These are phyloP conservation scores for Caenorhabditis briggsae DNA, from an alignment of 1,140 invertebrate genomes.

Conservation along the genomic window DNA sequence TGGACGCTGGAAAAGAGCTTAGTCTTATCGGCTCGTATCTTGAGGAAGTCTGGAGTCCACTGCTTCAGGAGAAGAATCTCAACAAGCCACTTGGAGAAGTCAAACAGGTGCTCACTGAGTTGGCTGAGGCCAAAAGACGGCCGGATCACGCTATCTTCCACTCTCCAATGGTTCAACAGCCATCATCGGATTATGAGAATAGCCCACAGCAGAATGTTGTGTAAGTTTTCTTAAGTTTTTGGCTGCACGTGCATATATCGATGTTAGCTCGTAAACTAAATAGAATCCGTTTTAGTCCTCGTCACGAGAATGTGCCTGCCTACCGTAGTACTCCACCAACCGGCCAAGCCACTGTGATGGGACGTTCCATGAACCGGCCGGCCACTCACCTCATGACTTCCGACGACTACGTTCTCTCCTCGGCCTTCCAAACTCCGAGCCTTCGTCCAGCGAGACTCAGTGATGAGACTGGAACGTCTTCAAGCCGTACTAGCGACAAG, in stretches of 20 bases:
- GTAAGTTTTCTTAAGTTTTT: slow-evolving; percentile 17
- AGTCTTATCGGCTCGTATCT: slow-evolving; percentile 72
- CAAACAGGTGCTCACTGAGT: slow-evolving; percentile 43
- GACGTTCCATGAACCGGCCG: slow-evolving; percentile 49
- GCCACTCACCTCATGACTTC: slow-evolving; percentile 67
- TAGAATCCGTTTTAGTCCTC: slow-evolving; percentile 25
- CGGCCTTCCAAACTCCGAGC: slow-evolving; percentile 53
- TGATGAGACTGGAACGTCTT: slow-evolving; percentile 59
- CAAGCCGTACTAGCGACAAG: slow-evolving; percentile 58
- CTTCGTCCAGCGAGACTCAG: slow-evolving; percentile 28
- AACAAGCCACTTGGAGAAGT: slow-evolving; percentile 62
- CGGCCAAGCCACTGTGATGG: slow-evolving; percentile 60
- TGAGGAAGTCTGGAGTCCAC: slow-evolving; percentile 71
- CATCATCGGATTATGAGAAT: slow-evolving; percentile 74
- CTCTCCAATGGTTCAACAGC: slow-evolving; percentile 54
- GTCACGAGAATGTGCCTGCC: slow-evolving; percentile 62
- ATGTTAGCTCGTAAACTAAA: not conserved
- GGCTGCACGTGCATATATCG: not conserved
- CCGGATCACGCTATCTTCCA: not conserved
- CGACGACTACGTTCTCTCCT: slow-evolving; percentile 70
- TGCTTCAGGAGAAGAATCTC: slow-evolving; percentile 68
- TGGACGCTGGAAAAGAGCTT: slow-evolving; percentile 75
- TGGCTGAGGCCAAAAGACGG: slow-evolving; percentile 55
- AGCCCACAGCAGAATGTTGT: slow-evolving; percentile 64
- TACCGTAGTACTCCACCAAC: slow-evolving; percentile 61